A percentile compares a stretch with the other conserved stretches of the same genome.
Conservation (phyloP, 2,797 vertebrate species). For the Masticophis lateralis region DNA sequence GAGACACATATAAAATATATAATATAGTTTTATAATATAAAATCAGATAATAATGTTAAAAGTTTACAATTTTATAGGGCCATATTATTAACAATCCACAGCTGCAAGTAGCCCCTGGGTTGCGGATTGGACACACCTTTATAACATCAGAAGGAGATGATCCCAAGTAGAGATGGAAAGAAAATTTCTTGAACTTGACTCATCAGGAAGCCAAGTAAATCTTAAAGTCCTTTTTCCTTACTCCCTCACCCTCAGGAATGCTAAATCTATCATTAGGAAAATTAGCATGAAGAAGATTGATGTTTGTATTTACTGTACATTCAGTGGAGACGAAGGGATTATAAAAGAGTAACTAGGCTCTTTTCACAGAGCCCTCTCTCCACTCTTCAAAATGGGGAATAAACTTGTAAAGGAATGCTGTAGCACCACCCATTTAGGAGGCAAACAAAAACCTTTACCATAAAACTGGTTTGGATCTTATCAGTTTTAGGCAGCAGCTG, state of each 20-base stretch:
- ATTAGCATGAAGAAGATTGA: not conserved
- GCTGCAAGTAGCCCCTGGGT: not conserved
- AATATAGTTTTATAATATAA: not conserved
- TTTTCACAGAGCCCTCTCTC: not conserved
- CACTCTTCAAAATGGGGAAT: not conserved
- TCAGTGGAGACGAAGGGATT: not conserved
- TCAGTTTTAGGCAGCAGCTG: not conserved
- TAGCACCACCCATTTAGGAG: not conserved
- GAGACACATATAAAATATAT: not conserved
- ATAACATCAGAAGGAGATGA: not conserved
- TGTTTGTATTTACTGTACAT: not conserved
- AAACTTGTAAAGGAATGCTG: not conserved
- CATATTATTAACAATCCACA: not conserved
- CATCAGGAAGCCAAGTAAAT: not conserved
- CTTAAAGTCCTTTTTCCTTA: not conserved
- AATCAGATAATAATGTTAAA: not conserved
- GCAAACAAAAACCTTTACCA: not conserved
- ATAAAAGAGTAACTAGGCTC: not conserved
- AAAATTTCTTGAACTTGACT: not conserved
- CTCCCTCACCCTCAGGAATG: not conserved
- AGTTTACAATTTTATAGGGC: not conserved
- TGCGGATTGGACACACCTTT: not conserved
- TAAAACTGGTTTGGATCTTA: not conserved
- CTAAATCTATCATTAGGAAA: not conserved
- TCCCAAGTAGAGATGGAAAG: not conserved